These are phyloP conservation scores for Venturia canescens DNA, from an alignment of 1,140 invertebrate genomes.

Conservation along the genomic window DNA sequence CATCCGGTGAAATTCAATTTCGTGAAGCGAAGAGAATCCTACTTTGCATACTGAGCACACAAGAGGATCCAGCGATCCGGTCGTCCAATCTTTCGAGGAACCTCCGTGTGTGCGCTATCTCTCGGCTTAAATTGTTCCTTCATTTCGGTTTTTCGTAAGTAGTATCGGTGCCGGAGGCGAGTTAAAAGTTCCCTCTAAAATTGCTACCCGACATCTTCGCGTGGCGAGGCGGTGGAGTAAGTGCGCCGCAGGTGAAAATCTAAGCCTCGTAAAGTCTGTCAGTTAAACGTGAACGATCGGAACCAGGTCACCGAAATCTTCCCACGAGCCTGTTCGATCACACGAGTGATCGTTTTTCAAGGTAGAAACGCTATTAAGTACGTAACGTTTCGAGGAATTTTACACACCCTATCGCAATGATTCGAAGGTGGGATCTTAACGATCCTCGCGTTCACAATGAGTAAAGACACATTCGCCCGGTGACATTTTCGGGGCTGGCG, in stretches of 20 bases:
- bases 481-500: conserved; percentile 62
- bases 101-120: neutral
- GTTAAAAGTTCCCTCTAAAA: conserved; percentile 28
- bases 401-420: neutral
- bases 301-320: conserved; percentile 3
- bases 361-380: neutral
- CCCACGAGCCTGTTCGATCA: neutral
- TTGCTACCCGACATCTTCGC: conserved; percentile 15
- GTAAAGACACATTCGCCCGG: conserved; percentile 61
- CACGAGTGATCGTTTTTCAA: neutral
- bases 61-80: neutral
- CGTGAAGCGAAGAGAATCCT: conserved; percentile 32
- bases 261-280: neutral
- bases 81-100: neutral
- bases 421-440: neutral
- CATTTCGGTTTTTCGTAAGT: neutral
- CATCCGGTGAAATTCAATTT: conserved; percentile 69
- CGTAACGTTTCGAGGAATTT: conserved; percentile 6
- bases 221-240: neutral
- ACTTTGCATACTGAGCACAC: conserved; percentile 59
- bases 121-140: conserved; percentile 18
- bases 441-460: conserved; percentile 37
- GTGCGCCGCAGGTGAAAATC: neutral
- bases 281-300: conserved; percentile 35
- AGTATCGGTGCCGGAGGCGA: conserved; percentile 21